Evolutionary conservation across 2,888 invertebrate species (phyloP), one percentile per base, ranked within the genome.

Genomic region (Zaprionus obscuricornis): DNA sequence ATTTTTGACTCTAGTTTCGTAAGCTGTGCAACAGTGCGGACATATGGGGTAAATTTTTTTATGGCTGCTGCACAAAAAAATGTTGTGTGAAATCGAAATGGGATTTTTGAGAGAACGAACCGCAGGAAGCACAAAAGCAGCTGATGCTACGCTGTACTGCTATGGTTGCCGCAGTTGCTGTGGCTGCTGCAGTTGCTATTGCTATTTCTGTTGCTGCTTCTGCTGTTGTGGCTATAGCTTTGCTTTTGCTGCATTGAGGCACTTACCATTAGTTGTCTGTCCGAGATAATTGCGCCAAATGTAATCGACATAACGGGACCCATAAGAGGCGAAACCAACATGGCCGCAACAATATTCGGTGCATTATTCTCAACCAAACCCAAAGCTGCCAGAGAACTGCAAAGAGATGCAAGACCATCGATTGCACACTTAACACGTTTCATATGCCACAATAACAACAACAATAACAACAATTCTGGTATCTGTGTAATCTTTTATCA

Each of bases 281-380:
- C 96, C 17, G 95, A 92, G 75, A 96, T 95, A 60, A 95, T 94
- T 14, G 94, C 93, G 4, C 96, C 96, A 88, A 96, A 96, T 47
- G 96, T 95, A 67, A 95, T 93, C n/a, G 96, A 96, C 93, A 96
- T 94, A 8, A 96, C 96, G 0, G 96, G 96, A 1, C 96, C 96
- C 95, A 95, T 95, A 7, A 95, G 91, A 0, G 95, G 95, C 1
- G 94, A 95, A 0, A 95, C 94, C 77, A 95, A 89, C 94, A 95
- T 95, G 17, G 94, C 94, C 17, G 94, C 95, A 14, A 94, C 94
- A 66, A 96, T 94, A 77, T 95, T 94, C 0, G 96, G 95, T 3
- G 96, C 93, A 86, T 95, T 96, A 90, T 95, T 95, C 89, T 96
- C 96, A 16, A 95, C 93, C 29, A 96, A 90, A 34, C 96, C 96